These are phyloP conservation scores for Epirrita christyi DNA, from an alignment of 2,888 invertebrate species.

Conservation along the genomic window DNA sequence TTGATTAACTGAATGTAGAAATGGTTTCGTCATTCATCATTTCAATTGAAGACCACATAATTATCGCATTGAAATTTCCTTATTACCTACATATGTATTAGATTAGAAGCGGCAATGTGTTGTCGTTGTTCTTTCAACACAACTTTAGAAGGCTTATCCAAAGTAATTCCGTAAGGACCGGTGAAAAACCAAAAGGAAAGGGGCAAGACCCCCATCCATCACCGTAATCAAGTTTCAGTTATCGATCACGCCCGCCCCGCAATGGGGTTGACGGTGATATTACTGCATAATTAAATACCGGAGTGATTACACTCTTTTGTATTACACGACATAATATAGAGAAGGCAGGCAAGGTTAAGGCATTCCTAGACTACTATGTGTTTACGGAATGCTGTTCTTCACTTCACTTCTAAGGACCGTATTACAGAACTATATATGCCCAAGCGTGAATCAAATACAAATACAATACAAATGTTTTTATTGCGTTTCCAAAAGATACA, in stretches of 20 bases:
- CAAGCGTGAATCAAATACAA: no score
- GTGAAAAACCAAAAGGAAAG: conserved; percentile 6
- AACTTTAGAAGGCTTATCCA: conserved; percentile 2
- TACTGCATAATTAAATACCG: conserved; percentile 18
- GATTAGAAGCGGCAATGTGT: neutral
- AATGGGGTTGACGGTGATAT: conserved; percentile 25
- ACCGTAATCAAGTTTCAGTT: conserved; percentile 50
- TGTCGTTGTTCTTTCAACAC: neutral
- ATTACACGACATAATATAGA: neutral
- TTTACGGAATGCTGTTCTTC: no score
- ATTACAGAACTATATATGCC: no score
- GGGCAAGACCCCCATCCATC: conserved; percentile 55
- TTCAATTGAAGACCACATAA: no score
- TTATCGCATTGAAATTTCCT: no score
- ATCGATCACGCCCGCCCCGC: conserved; percentile 48
- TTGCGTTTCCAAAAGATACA: no score
- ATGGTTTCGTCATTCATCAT: no score
- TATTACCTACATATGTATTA: no score
- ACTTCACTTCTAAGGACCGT: no score
- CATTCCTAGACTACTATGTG: neutral
- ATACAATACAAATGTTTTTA: no score
- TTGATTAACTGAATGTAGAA: no score
- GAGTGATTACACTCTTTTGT: neutral
- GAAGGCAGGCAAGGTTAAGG: neutral
- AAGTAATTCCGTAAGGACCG: conserved; percentile 1